A percentile compares a stretch with the other conserved stretches of the same genome.
Evolutionary conservation across 2,888 invertebrate genomes (phyloP).

Genomic region (Gibbula magus): DNA sequence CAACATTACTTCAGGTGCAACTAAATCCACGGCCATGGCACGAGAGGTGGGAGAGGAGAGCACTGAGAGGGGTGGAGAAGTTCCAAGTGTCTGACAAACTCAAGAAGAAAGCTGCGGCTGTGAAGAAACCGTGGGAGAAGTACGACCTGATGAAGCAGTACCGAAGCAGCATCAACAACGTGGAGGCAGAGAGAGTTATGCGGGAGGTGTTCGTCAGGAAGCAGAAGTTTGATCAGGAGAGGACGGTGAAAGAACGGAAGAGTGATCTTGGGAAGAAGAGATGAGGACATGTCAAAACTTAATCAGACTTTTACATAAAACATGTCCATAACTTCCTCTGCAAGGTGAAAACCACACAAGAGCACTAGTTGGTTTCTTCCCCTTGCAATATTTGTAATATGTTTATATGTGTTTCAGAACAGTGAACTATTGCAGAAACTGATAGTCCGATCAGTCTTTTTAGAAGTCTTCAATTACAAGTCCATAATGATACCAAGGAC

Average conservation of each 20-base stretch:
- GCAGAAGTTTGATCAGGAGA: conserved; percentile 4
- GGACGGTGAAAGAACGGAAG: neutral
- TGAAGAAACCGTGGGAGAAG: conserved; percentile 85
- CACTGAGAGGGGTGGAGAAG: conserved; percentile 65
- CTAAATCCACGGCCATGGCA: conserved; percentile 87
- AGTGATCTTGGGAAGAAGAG: no score
- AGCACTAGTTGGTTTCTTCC: no score
- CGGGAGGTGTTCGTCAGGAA: conserved; percentile 81
- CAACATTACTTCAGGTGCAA: conserved; percentile 74
- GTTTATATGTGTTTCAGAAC: no score
- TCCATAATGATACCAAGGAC: no score
- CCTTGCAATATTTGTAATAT: no score
- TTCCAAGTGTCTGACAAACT: conserved; percentile 55
- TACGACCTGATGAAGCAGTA: conserved; percentile 96
- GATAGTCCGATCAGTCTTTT: no score
- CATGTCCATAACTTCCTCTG: no score
- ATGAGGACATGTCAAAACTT: no score
- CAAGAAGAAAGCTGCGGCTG: conserved; percentile 77
- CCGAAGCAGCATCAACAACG: conserved; percentile 88
- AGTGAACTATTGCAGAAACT: no score
- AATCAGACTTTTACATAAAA: no score
- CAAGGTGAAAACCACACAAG: no score
- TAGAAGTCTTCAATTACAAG: no score
- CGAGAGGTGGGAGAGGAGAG: conserved; percentile 84
- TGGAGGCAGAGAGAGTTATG: conserved; percentile 91